These are phyloP conservation scores for Chlorodrepanis virens DNA, from an alignment of 2,113 vertebrate species.

Conservation along the genomic window DNA sequence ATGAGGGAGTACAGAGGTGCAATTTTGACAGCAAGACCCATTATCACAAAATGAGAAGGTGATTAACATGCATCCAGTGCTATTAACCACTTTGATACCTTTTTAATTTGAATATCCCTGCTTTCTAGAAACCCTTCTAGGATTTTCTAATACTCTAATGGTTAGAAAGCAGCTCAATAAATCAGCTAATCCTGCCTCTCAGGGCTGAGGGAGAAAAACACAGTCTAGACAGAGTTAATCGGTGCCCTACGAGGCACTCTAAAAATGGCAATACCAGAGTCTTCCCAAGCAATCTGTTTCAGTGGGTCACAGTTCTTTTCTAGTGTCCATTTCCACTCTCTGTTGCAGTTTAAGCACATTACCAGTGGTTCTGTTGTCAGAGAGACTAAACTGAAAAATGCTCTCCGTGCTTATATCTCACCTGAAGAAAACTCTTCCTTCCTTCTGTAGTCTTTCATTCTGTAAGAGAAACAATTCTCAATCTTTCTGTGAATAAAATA, in stretches of 20 bases:
- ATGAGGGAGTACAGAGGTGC: not conserved
- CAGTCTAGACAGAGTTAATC: slow-evolving; percentile 4
- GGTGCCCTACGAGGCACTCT: not conserved
- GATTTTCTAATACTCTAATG: not conserved
- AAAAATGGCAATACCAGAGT: not conserved
- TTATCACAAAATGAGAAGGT: slow-evolving; percentile 14
- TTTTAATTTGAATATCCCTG: not conserved
- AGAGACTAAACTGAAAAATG: not conserved
- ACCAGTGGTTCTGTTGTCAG: not conserved
- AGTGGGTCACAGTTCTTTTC: not conserved
- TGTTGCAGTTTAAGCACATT: not conserved
- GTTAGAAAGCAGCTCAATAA: not conserved
- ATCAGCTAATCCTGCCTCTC: not conserved
- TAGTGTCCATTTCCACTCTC: not conserved
- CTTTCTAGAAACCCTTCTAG: not conserved
- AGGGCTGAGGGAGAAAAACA: not conserved
- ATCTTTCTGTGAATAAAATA: not conserved
- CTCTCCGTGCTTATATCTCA: not conserved
- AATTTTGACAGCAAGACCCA: not conserved
- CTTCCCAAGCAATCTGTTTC: not conserved
- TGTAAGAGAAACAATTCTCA: not conserved
- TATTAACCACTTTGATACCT: not conserved
- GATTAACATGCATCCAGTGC: not conserved
- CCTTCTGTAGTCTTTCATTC: not conserved
- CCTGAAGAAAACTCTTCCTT: not conserved